Conservation (phyloP, 2,888 invertebrate species). For the Hipparchia sbordonii region DNA sequence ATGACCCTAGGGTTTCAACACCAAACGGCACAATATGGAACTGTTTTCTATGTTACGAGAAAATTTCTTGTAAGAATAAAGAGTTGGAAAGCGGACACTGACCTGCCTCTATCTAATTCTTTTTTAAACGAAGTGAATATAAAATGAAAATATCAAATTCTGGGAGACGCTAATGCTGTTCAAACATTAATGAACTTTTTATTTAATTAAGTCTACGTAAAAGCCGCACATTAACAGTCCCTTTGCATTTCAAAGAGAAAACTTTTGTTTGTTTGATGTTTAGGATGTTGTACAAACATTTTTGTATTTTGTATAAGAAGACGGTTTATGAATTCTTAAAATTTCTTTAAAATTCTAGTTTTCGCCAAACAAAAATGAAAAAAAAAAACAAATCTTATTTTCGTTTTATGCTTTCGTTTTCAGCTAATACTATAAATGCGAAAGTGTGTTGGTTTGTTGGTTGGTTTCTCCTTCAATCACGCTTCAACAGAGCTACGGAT, state of each 20-base stretch:
- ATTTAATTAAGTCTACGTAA: constrained; percentile 19
- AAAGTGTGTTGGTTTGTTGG: no score
- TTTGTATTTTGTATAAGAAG: neutral
- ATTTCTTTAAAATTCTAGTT: neutral
- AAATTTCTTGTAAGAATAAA: no score
- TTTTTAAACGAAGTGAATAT: neutral
- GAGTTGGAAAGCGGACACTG: no score
- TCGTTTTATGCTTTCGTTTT: no score
- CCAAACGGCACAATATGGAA: no score
- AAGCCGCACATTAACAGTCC: neutral
- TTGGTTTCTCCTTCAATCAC: no score
- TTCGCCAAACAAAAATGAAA: neutral
- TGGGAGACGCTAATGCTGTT: constrained; percentile 22
- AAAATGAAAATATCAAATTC: neutral
- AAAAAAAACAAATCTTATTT: no score
- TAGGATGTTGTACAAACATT: neutral
- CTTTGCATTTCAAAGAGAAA: constrained; percentile 16
- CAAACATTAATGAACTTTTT: constrained; percentile 22
- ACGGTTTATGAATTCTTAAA: neutral
- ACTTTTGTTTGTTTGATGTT: constrained; percentile 15
- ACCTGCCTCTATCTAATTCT: constrained; percentile 24
- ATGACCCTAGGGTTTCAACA: no score
- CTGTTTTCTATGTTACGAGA: no score
- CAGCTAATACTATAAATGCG: no score
- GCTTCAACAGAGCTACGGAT: no score